phyloP scores from a whole-genome alignment of 2,113 vertebrate species.

The Mirza zaza region DNA sequence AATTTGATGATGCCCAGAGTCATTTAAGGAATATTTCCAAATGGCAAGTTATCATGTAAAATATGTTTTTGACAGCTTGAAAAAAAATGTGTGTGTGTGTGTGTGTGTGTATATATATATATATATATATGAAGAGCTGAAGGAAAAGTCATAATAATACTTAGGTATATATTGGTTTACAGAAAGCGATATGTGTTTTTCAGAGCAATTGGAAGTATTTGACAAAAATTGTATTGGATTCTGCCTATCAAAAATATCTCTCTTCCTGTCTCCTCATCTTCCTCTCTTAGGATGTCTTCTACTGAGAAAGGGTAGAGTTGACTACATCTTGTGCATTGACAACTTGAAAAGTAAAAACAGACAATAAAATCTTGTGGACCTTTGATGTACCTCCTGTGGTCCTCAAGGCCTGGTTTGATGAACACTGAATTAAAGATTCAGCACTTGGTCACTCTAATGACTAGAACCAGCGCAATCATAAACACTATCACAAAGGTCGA shows the following conservation, averaged over 20 bases:
- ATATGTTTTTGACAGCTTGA: slow-evolving; percentile 55
- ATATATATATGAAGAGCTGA: background rate
- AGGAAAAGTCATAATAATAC: slow-evolving; percentile 19
- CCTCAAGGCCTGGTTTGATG: background rate
- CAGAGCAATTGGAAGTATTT: slow-evolving; percentile 39
- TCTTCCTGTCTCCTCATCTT: background rate
- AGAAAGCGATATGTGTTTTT: background rate
- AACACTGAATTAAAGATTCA: background rate
- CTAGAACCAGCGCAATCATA: background rate
- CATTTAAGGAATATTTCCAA: slow-evolving; percentile 12
- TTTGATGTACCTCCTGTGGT: background rate
- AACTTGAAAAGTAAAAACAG: slow-evolving; percentile 11
- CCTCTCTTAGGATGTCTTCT: background rate
- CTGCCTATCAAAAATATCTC: background rate
- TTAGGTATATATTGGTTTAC: background rate
- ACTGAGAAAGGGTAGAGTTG: background rate
- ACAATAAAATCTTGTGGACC: background rate
- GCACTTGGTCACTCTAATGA: background rate
- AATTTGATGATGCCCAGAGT: slow-evolving; percentile 52
- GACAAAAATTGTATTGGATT: slow-evolving; percentile 2
- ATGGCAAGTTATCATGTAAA: slow-evolving; percentile 35
- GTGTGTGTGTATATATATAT: too few species aligned
- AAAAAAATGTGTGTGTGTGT: background rate
- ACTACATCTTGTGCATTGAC: background rate
- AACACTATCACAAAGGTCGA: background rate